phyloP scores from a whole-genome alignment of 1,140 invertebrate genomes.

The Trinorchestia longiramus region DNA sequence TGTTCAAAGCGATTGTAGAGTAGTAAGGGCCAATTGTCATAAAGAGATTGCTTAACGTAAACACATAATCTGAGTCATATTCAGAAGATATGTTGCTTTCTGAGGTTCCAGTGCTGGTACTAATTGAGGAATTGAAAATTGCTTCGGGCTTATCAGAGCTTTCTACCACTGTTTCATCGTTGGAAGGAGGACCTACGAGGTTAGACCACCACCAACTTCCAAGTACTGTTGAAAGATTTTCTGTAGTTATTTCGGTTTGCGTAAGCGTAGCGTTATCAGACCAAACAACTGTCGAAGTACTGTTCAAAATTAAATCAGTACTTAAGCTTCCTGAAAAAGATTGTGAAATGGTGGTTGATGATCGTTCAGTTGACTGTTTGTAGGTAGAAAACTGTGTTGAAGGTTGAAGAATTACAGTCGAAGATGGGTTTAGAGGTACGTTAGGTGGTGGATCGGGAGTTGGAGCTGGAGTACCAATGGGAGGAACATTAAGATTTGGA shows the following conservation, averaged over 20 bases:
- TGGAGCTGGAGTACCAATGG: background rate
- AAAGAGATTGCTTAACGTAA: background rate
- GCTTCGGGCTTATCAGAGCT: background rate
- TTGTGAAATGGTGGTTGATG: too few relatives aligned
- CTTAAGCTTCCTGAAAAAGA: too few relatives aligned
- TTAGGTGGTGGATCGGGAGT: background rate
- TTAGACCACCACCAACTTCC: background rate
- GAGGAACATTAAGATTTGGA: background rate
- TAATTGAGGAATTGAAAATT: background rate
- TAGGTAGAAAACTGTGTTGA: too few relatives aligned
- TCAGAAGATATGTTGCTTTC: background rate
- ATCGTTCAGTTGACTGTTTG: too few relatives aligned
- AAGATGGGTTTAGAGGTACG: background rate
- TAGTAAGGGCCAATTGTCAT: background rate
- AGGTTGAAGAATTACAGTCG: background rate
- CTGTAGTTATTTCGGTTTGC: background rate
- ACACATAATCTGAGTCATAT: background rate
- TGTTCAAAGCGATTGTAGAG: background rate
- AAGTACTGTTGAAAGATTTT: too few relatives aligned
- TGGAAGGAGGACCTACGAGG: background rate
- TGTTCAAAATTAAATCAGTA: too few relatives aligned
- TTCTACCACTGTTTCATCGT: background rate
- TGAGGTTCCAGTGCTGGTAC: background rate
- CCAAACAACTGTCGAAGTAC: too few relatives aligned
- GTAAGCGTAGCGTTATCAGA: background rate